Base-by-base conservation (phyloP, 2,113 vertebrate genomes). In the Hippocampus abdominalis region DNA sequence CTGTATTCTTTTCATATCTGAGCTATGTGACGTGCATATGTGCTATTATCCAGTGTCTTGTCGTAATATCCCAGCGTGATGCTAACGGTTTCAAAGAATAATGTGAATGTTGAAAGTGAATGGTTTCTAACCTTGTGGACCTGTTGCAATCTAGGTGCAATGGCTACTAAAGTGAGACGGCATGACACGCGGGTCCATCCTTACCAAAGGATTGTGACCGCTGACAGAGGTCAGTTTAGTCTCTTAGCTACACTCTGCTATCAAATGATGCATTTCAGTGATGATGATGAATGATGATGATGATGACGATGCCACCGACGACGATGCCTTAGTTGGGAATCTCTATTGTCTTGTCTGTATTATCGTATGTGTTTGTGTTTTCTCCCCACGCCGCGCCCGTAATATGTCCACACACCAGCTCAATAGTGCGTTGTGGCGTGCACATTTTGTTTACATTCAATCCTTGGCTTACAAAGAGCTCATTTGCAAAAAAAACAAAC, bases 171-270 rank as follows among this genome's bases (percentile, higher is more conserved):
- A 93, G 92, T 94, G 91, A 92, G 93, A 91, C 90, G 93, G 85
- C 93, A 94, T 92, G 93, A 94, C 89, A 89, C 92, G 77, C 92
- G 93, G 87, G 93, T 94, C 91, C 93, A 93, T 93, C 93, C 93
- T 94, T 94, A 94, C 93, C 93, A 94, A 93, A 94, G 93, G 93
- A 93, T 94, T 92, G 93, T 94, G 93, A 93, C 93, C 91, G 80
- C 92, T 91, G 93, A 94, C 91, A 91, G 93, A 94, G 93, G 93
- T 94, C 90, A 94, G 93, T 94, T 92, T 92, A 92, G 93, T 89
- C 87, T 86, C 83, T 57, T 82, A 89, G 87, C 84, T 82, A 88
- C 81, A 84, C 76, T 89, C 85, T 85, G 70, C 75, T 86, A 76
- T 88, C 85, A 83, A 87, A 78, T 89, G 82, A 88, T 87, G 81